phyloP scores from a whole-genome alignment of 2,888 invertebrate species.

The Leucania comma region DNA sequence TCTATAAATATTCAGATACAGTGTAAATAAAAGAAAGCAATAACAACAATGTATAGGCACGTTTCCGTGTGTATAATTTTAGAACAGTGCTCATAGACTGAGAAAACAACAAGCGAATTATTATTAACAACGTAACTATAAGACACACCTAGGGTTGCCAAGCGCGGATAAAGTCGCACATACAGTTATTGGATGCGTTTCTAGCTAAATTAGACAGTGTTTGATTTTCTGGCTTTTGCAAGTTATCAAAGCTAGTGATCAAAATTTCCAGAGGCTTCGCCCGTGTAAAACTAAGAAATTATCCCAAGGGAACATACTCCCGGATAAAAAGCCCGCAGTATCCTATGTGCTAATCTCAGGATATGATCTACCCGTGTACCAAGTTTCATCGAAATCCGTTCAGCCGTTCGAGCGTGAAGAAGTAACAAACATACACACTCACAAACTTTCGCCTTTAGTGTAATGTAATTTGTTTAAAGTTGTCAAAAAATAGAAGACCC shows the following conservation, averaged over 20 bases:
- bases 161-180: not conserved
- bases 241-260: not conserved
- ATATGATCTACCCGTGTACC: too few relatives aligned
- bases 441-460: too few relatives aligned
- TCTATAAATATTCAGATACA: constrained; percentile 40
- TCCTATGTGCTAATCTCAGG: too few relatives aligned
- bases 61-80: constrained; percentile 31
- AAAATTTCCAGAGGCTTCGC: too few relatives aligned
- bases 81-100: constrained; percentile 11
- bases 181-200: not conserved
- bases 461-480: too few relatives aligned
- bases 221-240: not conserved
- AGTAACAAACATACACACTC: too few relatives aligned
- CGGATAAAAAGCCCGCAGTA: too few relatives aligned
- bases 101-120: not conserved
- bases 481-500: too few relatives aligned
- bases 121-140: constrained; percentile 5
- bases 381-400: too few relatives aligned
- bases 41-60: constrained; percentile 27
- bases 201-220: not conserved
- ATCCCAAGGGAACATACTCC: too few relatives aligned
- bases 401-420: too few relatives aligned
- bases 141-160: not conserved
- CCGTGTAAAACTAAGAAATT: too few relatives aligned
- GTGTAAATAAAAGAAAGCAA: constrained; percentile 24